phyloP scores from a whole-genome alignment of 2,113 vertebrate species.

The Brachyistius frenatus region DNA sequence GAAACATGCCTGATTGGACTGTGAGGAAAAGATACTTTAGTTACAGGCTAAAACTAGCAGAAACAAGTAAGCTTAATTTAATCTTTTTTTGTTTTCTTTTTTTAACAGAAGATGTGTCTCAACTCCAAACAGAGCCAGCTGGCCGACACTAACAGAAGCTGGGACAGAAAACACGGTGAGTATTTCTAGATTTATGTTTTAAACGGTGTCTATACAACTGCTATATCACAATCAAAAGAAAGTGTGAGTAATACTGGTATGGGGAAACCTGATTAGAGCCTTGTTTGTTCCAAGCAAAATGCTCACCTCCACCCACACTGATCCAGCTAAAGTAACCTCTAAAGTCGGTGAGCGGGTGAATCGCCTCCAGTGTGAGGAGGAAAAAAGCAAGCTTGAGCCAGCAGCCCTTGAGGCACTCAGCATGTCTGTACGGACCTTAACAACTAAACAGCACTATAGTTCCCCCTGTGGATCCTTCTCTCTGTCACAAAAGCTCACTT shows the following conservation, averaged over 20 bases:
- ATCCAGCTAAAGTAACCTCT: slow-evolving; percentile 62
- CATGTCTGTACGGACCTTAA: slow-evolving; percentile 35
- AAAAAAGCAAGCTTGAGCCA: slow-evolving; percentile 69
- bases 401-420: slow-evolving; percentile 49
- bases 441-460: slow-evolving; percentile 36
- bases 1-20: too few species aligned
- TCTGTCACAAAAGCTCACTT: slow-evolving; percentile 24
- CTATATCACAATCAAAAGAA: not conserved
- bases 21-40: too few species aligned
- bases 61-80: too few species aligned
- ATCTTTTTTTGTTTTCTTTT: too few species aligned
- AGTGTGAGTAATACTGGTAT: not conserved
- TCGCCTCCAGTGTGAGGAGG: slow-evolving; percentile 67
- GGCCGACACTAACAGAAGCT: not conserved
- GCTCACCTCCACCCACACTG: slow-evolving; percentile 47
- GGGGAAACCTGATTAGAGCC: not conserved
- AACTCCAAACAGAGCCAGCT: not conserved
- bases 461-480: slow-evolving; percentile 28
- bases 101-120: too few species aligned
- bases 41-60: too few species aligned
- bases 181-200: not conserved
- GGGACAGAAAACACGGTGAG: not conserved
- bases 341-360: slow-evolving; percentile 71
- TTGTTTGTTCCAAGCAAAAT: not conserved
- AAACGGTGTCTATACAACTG: not conserved